Base-by-base conservation (phyloP, 2,113 vertebrate genomes). In the Gadus macrocephalus region DNA sequence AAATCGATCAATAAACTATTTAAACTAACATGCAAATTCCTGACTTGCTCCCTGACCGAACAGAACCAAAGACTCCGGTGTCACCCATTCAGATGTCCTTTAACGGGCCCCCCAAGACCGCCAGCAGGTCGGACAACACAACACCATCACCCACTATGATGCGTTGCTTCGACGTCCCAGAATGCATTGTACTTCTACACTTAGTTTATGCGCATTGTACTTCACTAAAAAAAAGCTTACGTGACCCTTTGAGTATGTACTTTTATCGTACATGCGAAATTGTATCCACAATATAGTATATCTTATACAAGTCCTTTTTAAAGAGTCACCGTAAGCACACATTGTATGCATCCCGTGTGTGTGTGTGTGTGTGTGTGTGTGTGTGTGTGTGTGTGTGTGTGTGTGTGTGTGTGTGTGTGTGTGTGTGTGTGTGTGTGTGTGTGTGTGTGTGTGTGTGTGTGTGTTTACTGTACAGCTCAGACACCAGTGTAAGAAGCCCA, bases 101-200 rank as follows among this genome's bases (percentile, higher is more conserved):
- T 2, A 89, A 92, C 15, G 88, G 91, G 73, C 91, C 92, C 0
- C 88, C 88, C 4, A 94, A 91, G 83, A 92, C 92, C 73, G 86
- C 82, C 1, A 91, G 90, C 87, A 93, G 96, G 97, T 98, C 83
- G 92, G 93, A 84, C 58, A 15, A 17, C 16, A 35, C 58, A n/a
- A 7, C 16, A 25, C 25, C 25, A 16, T 35, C 16, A 25, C 60
- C 5, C 17, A 62, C 7, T 14, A 3, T 19, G 19, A 17, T 20
- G 16, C 3, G 19, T 3, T 60, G 58, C 19, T 4, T 19, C 8
- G 58, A n/a, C 58, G 5, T 60, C 58, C 16, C 58, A 20, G 58
- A 16, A 16, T 55, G 12, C 15, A 60, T 19, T 60, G n/a, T 20
- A 60, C 16, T 16, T 59, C 56, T 60, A 5, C 2, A 53, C 53